Evolutionary conservation across 1,140 invertebrate species (phyloP), one percentile per base, ranked within the genome.

Genomic region (Aphidius ervi): DNA sequence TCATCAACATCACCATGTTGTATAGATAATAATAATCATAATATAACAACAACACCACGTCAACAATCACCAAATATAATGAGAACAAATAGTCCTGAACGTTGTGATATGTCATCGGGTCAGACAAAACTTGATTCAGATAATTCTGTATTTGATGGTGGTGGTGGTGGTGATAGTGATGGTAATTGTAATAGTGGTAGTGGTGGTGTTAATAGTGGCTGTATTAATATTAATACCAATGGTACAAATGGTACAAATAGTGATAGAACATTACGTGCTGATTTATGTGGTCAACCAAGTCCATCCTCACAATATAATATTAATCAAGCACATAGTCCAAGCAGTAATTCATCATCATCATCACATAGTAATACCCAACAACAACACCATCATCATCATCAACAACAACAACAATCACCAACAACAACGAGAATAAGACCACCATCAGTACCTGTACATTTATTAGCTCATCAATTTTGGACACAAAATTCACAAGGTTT

Each of bases 111-210:
- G 56, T 75, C 70, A n/a, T 75, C 72, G 55, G 70, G 68, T 40
- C 79, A 81, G 55, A 73, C 75, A 40, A 82, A 82, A 66, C 74
- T 81, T 61, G 81, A 81, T 46, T 74, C 79, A 5, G 81, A 81
- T 55, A 81, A 81, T 63, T 79, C 80, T 46, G 82, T 84, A 4
- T 83, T 83, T 63, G 82, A 83, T 63, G 80, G 81, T 41, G 81
- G 81, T 46, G 81, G 80, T 52, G 57, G 67, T 69, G 72, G 65
- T 64, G 70, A 52, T 10, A 66, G 63, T 46, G 72, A 71, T 57
- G 65, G 67, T 20, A 66, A 63, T 6, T 59, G 47, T 56, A 69
- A 31, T 63, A 82, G 83, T 63, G 80, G 81, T 41, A 81, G 81
- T 46, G 57, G 67, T 20, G 57, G 67, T 20, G 62, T 68, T 50